These are phyloP conservation scores for Tetragonula clypearis DNA, from an alignment of 1,140 invertebrate genomes.

Conservation along the genomic window DNA sequence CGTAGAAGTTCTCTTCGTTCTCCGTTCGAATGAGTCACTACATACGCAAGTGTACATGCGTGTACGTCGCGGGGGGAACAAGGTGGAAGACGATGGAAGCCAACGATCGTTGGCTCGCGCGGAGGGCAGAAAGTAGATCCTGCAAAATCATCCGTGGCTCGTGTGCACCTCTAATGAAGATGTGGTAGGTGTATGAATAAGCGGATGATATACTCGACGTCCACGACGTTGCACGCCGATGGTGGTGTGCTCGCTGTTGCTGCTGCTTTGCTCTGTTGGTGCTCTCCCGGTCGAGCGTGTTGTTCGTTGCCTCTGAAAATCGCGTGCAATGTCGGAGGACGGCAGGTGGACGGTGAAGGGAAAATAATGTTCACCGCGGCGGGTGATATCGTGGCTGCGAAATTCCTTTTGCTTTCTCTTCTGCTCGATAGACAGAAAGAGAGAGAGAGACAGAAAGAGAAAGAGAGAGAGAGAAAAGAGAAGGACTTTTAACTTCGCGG, in stretches of 20 bases:
- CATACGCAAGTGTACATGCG: neutral
- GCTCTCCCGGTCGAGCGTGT: neutral
- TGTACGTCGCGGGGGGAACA: neutral
- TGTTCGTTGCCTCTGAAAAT: slow-evolving; percentile 58
- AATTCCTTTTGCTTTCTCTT: slow-evolving; percentile 69
- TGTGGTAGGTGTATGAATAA: slow-evolving; percentile 62
- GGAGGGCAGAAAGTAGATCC: slow-evolving; percentile 51
- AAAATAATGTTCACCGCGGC: slow-evolving; percentile 62
- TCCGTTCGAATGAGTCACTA: neutral
- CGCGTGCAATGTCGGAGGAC: slow-evolving; percentile 67
- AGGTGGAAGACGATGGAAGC: neutral
- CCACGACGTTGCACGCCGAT: neutral
- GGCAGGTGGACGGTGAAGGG: slow-evolving; percentile 68
- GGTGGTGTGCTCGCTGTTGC: neutral
- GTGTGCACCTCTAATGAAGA: slow-evolving; percentile 61
- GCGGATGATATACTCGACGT: slow-evolving; percentile 17
- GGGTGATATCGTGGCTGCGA: slow-evolving; percentile 65
- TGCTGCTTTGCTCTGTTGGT: neutral
- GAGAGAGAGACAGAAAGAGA: neutral
- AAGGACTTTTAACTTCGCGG: slow-evolving; percentile 55
- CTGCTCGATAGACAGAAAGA: neutral
- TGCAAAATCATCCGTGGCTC: slow-evolving; percentile 60
- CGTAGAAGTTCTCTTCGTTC: too few species aligned
- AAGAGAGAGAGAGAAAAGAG: neutral
- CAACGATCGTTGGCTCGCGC: slow-evolving; percentile 14